These are phyloP conservation scores for Pyrochroa serraticornis DNA, from an alignment of 2,888 invertebrate genomes.

Conservation along the genomic window DNA sequence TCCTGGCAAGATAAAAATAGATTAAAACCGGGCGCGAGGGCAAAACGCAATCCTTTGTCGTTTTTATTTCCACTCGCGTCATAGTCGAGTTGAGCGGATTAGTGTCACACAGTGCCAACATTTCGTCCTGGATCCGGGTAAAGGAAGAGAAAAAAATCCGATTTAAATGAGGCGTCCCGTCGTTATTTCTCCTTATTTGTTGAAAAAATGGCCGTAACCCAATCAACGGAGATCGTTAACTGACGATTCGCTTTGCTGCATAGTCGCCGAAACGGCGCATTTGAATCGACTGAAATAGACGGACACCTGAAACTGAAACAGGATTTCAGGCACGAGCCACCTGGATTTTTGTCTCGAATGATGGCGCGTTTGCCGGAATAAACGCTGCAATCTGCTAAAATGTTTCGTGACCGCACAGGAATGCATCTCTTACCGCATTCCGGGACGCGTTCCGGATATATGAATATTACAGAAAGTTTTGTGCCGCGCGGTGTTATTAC, in stretches of 20 bases:
- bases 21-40: constrained; percentile 27
- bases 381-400: constrained; percentile 20
- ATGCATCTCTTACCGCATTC: constrained; percentile 40
- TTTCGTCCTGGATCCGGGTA: constrained; percentile 7
- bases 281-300: constrained; percentile 2
- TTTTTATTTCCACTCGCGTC: constrained; percentile 20
- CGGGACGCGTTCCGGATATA: constrained; percentile 36
- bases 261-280: neutral
- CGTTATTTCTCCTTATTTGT: constrained; percentile 22
- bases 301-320: constrained; percentile 1
- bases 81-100: constrained; percentile 24
- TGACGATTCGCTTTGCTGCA: constrained; percentile 6
- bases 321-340: neutral
- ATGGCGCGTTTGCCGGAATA: constrained; percentile 8
- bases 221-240: constrained; percentile 20
- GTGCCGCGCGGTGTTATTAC: constrained; percentile 27
- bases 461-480: constrained; percentile 40
- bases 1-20: constrained; percentile 22
- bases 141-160: constrained; percentile 17
- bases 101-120: constrained; percentile 21
- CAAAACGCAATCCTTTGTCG: constrained; percentile 29
- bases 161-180: constrained; percentile 21
- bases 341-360: neutral
- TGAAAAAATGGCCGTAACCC: constrained; percentile 17
- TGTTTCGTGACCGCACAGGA: constrained; percentile 34